Evolutionary conservation across 2,797 vertebrate genomes (phyloP), one percentile per base, ranked within the genome.

Genomic region (Mustela erminea): DNA sequence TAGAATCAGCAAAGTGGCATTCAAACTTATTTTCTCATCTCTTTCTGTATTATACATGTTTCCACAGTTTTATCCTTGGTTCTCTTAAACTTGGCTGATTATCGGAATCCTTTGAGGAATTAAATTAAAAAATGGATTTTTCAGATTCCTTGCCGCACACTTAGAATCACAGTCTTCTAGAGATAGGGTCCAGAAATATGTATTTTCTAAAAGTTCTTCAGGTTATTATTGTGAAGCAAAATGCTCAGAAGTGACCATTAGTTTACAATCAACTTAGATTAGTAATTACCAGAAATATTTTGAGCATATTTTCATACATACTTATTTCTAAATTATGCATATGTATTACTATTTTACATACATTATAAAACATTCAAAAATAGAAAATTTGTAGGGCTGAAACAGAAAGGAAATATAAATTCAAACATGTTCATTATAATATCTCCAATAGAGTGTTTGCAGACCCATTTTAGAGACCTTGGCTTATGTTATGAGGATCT

Each of bases 361-460:
- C 6, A 17, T 80, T 83, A 75, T 43, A 88, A 80, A 38, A 70
- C 10, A 93, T 41, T 49, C 5, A 74, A 90, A 93, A 78, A 88
- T 13, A 74, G 29, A 85, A 94, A 87, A 56, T 12, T 7, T 85
- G 20, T 92, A 85, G 84, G 27, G 41, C 72, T 56, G 1, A 90
- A 86, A 87, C 5, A 94, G 68, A 95, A 78, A 90, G 74, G 49
- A 88, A 92, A 84, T 97, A 78, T 46, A 89, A 96, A 94, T 54
- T 68, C 54, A 92, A 95, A 74, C 66, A 90, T 43, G 70, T 92
- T 43, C 41, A 78, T 32, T 80, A 20, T 60, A 90, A 84, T 4
- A 84, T 35, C 3, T 8, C 43, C 9, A 74, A 81, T 18, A 64
- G 12, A 32, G 7, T 52, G 32, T 23, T 38, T 52, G 62, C 56